Evolutionary conservation across 92 coral and sea anemone species (phyloP).

Genomic region (Siderastrea siderea): DNA sequence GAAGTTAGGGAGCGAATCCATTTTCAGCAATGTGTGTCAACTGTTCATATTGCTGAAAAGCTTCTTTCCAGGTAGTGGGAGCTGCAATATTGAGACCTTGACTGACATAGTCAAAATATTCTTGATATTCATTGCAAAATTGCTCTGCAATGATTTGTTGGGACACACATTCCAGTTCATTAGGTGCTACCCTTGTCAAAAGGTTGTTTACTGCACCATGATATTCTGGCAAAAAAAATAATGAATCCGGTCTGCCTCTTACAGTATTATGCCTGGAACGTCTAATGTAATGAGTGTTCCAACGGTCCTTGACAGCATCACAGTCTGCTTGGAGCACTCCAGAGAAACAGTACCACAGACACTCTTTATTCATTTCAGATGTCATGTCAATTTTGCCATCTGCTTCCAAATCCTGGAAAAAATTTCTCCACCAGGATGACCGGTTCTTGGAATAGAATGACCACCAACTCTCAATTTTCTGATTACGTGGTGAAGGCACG

Average conservation of each 20-base stretch:
- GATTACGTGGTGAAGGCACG: conserved; percentile 72
- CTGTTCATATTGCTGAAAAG: conserved; percentile 33
- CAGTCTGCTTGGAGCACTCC: conserved; percentile 28
- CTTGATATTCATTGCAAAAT: conserved; percentile 25
- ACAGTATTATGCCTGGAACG: conserved; percentile 43
- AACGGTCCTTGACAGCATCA: conserved; percentile 31
- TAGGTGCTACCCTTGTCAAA: conserved; percentile 16
- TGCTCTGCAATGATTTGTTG: conserved; percentile 32
- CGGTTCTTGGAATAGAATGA: conserved; percentile 49
- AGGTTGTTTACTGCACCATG: conserved; percentile 31
- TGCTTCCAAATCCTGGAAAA: conserved; percentile 62
- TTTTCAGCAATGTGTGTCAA: conserved; percentile 33
- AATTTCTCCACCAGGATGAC: conserved; percentile 70
- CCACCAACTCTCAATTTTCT: conserved; percentile 79
- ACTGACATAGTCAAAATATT: conserved; percentile 57
- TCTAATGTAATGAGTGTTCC: conserved; percentile 53
- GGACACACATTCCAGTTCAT: conserved; percentile 45
- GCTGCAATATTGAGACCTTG: conserved; percentile 25
- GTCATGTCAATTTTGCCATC: conserved; percentile 50
- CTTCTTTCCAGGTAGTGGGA: conserved; percentile 69
- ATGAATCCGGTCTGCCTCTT: conserved; percentile 33
- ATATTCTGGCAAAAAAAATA: conserved; percentile 50
- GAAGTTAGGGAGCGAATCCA: conserved; percentile 8
- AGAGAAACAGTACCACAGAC: conserved; percentile 46
- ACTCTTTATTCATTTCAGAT: conserved; percentile 40